These are phyloP conservation scores for Bombylius major DNA, from an alignment of 2,888 invertebrate species.

Conservation along the genomic window DNA sequence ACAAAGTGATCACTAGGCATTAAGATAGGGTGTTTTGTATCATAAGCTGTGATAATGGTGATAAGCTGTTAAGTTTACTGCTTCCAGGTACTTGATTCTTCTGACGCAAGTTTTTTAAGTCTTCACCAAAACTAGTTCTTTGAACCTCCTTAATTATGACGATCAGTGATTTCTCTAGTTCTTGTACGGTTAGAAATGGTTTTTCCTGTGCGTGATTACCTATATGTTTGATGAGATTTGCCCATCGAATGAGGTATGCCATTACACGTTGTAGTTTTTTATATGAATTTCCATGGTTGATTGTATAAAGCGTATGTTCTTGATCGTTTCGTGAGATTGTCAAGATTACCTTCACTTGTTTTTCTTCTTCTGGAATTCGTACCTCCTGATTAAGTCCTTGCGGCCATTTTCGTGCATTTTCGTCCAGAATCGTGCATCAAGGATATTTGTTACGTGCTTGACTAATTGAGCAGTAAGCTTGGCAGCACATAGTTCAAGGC, in stretches of 20 bases:
- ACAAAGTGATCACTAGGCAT: no score
- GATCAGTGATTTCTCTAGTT: no score
- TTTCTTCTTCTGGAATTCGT: not conserved
- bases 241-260: not conserved
- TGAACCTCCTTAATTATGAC: no score
- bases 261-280: not conserved
- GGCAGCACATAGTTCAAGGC: slow-evolving; percentile 16
- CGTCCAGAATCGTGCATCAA: not conserved
- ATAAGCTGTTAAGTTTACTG: no score
- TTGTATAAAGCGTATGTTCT: not conserved
- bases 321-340: not conserved
- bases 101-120: no score
- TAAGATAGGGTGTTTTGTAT: no score
- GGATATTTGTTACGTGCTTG: not conserved
- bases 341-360: not conserved
- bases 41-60: no score
- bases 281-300: not conserved
- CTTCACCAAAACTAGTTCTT: no score
- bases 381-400: not conserved
- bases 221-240: not conserved
- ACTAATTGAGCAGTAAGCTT: not conserved
- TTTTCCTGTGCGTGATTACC: no score
- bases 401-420: not conserved
- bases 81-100: no score
- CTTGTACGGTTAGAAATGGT: no score